These are phyloP conservation scores for Cotesia chilonis DNA, from an alignment of 1,140 invertebrate genomes.

Conservation along the genomic window DNA sequence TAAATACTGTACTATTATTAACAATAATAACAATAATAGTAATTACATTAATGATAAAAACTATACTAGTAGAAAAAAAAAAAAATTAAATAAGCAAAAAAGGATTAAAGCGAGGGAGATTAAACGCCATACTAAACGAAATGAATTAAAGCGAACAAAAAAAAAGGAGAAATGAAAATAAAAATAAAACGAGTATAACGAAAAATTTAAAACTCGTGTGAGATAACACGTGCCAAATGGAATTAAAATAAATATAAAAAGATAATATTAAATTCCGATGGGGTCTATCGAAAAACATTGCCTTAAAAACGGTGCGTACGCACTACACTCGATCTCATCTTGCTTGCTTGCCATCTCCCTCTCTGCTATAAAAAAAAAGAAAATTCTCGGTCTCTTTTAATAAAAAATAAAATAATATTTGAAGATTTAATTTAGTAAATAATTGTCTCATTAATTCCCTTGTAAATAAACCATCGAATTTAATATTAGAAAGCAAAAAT, in stretches of 20 bases:
- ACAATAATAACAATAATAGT: not conserved
- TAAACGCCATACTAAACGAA: not conserved
- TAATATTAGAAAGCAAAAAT: constrained; percentile 24
- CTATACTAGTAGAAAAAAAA: constrained; percentile 1
- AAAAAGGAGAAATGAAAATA: constrained; percentile 1
- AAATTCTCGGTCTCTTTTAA: constrained; percentile 20
- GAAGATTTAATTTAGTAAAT: too few species aligned
- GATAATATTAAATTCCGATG: constrained; percentile 11
- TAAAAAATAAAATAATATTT: not conserved
- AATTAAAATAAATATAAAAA: constrained; percentile 23
- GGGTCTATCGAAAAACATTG: constrained; percentile 58
- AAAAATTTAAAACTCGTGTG: constrained; percentile 24
- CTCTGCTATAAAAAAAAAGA: not conserved
- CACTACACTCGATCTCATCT: constrained; percentile 11
- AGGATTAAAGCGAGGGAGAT: constrained; percentile 1
- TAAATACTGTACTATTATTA: too few species aligned
- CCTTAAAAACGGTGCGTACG: constrained; percentile 50
- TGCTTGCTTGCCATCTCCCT: constrained; percentile 15
- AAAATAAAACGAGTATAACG: not conserved
- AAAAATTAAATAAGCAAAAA: constrained; percentile 17
- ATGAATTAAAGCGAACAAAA: not conserved
- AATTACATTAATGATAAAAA: constrained; percentile 21
- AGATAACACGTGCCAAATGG: constrained; percentile 28
- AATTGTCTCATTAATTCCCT: constrained; percentile 4
- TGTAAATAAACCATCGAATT: constrained; percentile 37